Percentiles rank a stretch among this genome's conserved stretches.
Evolutionary conservation across 2,113 vertebrate species (phyloP).

Genomic region (Pipa parva): DNA sequence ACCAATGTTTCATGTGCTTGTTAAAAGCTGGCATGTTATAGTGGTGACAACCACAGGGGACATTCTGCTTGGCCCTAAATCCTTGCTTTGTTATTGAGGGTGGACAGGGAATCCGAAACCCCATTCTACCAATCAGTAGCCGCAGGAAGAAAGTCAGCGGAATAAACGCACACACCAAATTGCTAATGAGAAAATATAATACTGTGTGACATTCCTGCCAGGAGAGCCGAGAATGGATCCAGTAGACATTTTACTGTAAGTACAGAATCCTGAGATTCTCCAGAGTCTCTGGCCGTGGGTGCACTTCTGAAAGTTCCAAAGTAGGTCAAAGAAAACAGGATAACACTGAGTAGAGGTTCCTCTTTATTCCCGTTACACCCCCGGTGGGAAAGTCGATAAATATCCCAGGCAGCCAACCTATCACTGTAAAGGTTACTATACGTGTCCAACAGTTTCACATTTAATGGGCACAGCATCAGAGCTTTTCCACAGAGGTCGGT

Average conservation of each 20-base stretch:
- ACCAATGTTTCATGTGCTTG: too few relatives aligned
- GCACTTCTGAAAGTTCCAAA: background rate
- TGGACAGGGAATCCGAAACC: too few relatives aligned
- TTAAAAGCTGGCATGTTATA: too few relatives aligned
- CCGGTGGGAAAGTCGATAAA: background rate
- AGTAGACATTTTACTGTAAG: conserved; percentile 6
- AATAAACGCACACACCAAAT: too few relatives aligned
- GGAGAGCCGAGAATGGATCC: background rate
- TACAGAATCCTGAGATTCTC: conserved; percentile 5
- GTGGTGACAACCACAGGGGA: too few relatives aligned
- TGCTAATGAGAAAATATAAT: background rate
- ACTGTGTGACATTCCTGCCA: background rate
- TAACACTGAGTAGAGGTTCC: background rate
- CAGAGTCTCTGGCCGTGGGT: background rate
- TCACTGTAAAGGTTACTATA: background rate
- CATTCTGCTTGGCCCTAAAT: too few relatives aligned
- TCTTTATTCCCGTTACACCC: background rate
- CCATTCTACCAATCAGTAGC: too few relatives aligned
- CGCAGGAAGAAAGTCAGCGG: too few relatives aligned
- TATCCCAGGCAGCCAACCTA: background rate
- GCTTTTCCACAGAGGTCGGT: conserved; percentile 87
- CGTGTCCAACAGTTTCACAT: background rate
- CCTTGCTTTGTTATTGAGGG: too few relatives aligned
- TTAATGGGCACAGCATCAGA: conserved; percentile 28
- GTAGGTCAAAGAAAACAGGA: background rate